These are phyloP conservation scores for Calameuta filiformis DNA, from an alignment of 2,888 invertebrate genomes.

Conservation along the genomic window DNA sequence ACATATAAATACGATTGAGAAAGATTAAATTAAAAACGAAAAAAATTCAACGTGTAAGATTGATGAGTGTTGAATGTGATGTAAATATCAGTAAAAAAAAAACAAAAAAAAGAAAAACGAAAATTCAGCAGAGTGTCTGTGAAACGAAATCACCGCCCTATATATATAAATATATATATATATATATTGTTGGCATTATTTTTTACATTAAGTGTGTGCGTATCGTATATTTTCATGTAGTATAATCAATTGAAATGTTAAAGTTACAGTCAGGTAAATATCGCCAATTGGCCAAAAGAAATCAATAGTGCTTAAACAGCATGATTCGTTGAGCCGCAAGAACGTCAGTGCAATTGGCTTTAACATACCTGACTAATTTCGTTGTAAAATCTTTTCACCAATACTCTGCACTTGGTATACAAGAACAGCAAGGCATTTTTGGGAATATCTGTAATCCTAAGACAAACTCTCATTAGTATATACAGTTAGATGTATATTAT, in stretches of 20 bases:
- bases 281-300: background rate
- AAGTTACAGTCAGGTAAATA: background rate
- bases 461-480: background rate
- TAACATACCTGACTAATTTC: background rate
- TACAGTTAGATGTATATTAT: background rate
- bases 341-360: background rate
- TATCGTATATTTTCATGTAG: background rate
- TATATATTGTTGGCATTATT: background rate
- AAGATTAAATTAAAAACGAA: conserved; percentile 19
- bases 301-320: background rate
- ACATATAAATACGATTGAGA: conserved; percentile 30
- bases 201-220: background rate
- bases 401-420: conserved; percentile 27
- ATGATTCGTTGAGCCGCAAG: background rate
- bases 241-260: background rate
- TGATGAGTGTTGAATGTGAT: conserved; percentile 26
- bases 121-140: conserved; percentile 37
- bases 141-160: conserved; percentile 15
- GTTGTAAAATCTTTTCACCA: conserved; percentile 27
- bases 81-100: conserved; percentile 44
- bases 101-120: conserved; percentile 20
- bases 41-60: conserved; percentile 20
- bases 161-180: background rate
- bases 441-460: background rate
- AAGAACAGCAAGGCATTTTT: background rate